Conservation (phyloP, 2,888 invertebrate genomes). For the Drosophila subsilvestris region DNA sequence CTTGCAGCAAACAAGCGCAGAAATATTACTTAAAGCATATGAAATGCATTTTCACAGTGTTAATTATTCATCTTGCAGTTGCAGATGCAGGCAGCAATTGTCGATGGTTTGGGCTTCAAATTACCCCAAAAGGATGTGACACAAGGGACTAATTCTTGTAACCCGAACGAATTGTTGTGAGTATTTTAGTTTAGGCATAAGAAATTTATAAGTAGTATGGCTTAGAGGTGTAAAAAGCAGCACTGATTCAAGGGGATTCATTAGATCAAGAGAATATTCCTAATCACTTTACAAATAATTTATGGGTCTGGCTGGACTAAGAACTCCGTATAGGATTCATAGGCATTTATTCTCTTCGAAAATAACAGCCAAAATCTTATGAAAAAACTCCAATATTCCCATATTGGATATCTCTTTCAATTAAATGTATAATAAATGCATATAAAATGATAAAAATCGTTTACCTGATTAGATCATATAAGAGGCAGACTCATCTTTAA, state of each 20-base stretch:
- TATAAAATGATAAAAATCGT: constrained; percentile 8
- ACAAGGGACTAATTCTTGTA: neutral
- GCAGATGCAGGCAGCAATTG: neutral
- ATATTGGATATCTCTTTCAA: neutral
- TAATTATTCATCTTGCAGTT: constrained; percentile 43
- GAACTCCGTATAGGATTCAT: too few species aligned
- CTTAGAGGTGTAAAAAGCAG: neutral
- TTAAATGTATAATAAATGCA: neutral
- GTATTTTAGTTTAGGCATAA: neutral
- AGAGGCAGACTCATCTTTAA: constrained; percentile 10
- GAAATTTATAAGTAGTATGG: neutral
- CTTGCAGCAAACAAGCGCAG: constrained; percentile 50
- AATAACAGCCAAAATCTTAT: too few species aligned
- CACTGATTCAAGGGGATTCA: too few species aligned
- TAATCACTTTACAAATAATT: too few species aligned
- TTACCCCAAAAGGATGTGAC: constrained; percentile 27
- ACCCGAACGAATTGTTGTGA: neutral
- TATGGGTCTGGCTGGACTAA: too few species aligned
- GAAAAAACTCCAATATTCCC: neutral
- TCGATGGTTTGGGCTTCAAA: constrained; percentile 33
- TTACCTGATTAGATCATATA: constrained; percentile 7
- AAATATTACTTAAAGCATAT: constrained; percentile 65
- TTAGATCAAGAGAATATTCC: too few species aligned
- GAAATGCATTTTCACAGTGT: constrained; percentile 58
- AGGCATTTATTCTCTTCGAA: too few species aligned